phyloP scores from a whole-genome alignment of 2,888 invertebrate species.

The Fissipunctia ypsillon region DNA sequence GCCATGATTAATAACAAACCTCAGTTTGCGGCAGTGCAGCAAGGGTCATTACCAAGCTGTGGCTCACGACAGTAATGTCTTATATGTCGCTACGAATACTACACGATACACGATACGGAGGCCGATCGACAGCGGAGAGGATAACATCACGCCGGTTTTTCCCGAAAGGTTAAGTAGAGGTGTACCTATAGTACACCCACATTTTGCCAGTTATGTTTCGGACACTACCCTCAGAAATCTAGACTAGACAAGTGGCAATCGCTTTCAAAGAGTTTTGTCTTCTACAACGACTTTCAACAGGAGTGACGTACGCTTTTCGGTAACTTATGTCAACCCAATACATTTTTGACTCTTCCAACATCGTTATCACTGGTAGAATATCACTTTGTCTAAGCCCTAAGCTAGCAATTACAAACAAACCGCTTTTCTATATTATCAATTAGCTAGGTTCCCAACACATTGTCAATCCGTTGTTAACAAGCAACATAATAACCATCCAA shows the following conservation, averaged over 20 bases:
- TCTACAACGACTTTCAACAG: background rate
- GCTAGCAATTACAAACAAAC: background rate
- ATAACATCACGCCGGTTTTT: too few relatives aligned
- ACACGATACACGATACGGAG: too few relatives aligned
- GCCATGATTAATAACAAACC: too few relatives aligned
- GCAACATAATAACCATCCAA: conserved; percentile 48
- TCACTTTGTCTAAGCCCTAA: background rate
- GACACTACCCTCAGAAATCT: background rate
- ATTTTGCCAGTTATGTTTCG: background rate
- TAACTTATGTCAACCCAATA: background rate
- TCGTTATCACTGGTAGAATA: background rate
- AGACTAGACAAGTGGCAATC: background rate
- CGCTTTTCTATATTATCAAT: conserved; percentile 8
- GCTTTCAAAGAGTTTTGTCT: background rate
- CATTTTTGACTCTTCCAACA: background rate
- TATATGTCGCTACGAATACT: background rate
- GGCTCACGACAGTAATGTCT: background rate
- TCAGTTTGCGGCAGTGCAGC: background rate
- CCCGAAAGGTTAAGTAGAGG: background rate
- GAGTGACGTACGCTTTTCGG: background rate
- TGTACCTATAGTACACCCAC: background rate
- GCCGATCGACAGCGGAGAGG: too few relatives aligned
- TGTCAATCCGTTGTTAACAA: conserved; percentile 42
- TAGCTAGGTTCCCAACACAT: background rate
- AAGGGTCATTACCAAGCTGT: background rate